Conservation (phyloP, 2,113 vertebrate genomes). For the Gobio gobio region DNA sequence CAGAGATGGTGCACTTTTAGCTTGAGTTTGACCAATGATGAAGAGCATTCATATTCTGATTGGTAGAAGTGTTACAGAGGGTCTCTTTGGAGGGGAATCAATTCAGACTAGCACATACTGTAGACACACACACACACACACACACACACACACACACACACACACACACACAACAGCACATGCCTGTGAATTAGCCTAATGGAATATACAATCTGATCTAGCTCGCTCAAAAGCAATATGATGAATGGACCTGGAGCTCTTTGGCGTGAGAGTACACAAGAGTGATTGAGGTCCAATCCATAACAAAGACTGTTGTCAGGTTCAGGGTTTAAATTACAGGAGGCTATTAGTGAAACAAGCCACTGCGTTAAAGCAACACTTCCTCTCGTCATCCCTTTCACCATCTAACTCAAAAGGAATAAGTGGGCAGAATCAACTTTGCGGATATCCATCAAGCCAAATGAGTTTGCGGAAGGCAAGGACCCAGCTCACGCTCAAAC, state of each 20-base stretch:
- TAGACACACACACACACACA: neutral
- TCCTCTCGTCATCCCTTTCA: slow-evolving; percentile 24
- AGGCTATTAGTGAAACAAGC: slow-evolving; percentile 60
- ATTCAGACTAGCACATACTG: neutral
- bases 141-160: neutral
- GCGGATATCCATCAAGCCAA: slow-evolving; percentile 51
- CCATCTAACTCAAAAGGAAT: slow-evolving; percentile 52
- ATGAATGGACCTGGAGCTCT: slow-evolving; percentile 58
- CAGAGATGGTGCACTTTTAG: neutral
- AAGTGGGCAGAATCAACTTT: slow-evolving; percentile 52
- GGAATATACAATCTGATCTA: slow-evolving; percentile 64
- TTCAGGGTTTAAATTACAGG: slow-evolving; percentile 52
- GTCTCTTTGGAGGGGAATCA: slow-evolving; percentile 36
- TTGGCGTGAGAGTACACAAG: slow-evolving; percentile 47
- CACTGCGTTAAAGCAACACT: slow-evolving; percentile 45
- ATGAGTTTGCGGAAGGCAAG: slow-evolving; percentile 52
- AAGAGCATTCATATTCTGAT: slow-evolving; percentile 22
- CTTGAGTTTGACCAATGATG: slow-evolving; percentile 1
- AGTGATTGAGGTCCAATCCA: slow-evolving; percentile 60
- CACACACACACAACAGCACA: slow-evolving; percentile 30
- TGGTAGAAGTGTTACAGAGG: neutral
- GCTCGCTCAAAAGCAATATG: slow-evolving; percentile 58
- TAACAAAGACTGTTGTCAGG: slow-evolving; percentile 60
- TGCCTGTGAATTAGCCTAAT: slow-evolving; percentile 59
- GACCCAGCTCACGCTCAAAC: slow-evolving; percentile 37